These are phyloP conservation scores for Poeciliopsis turrubarensis DNA, from an alignment of 2,113 vertebrate genomes.

Conservation along the genomic window DNA sequence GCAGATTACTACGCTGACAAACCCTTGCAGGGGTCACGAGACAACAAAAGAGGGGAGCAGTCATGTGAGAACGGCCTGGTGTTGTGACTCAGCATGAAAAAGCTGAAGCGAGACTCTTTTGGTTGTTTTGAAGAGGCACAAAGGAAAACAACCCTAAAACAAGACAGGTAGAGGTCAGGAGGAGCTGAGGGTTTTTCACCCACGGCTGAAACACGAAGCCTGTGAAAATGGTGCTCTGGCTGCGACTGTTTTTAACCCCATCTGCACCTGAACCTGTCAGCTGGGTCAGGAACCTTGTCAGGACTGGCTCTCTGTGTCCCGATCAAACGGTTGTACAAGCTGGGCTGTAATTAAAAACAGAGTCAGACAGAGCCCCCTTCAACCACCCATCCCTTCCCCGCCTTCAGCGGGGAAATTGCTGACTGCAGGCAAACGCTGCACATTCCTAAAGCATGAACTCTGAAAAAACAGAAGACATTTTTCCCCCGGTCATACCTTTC, in stretches of 20 bases:
- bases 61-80: not conserved
- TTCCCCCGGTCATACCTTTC: not conserved
- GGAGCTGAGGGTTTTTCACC: not conserved
- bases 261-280: constrained; percentile 11
- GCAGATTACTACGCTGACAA: not conserved
- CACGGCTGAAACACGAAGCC: constrained; percentile 13
- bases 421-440: constrained; percentile 50
- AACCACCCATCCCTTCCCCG: not conserved
- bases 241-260: not conserved
- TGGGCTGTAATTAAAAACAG: constrained; percentile 61
- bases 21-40: not conserved
- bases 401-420: constrained; percentile 49
- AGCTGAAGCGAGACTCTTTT: not conserved
- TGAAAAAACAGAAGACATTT: constrained; percentile 13
- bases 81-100: not conserved
- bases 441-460: constrained; percentile 57
- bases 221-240: not conserved
- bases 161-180: not conserved
- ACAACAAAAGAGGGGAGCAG: not conserved
- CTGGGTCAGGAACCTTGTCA: constrained; percentile 38
- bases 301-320: constrained; percentile 24
- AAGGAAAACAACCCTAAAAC: not conserved
- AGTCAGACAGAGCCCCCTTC: constrained; percentile 22
- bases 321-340: constrained; percentile 47
- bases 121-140: not conserved